A percentile compares a stretch with the other conserved stretches of the same genome.
phyloP scores from a whole-genome alignment of 2,888 invertebrate genomes.

The Drosophila emarginata region DNA sequence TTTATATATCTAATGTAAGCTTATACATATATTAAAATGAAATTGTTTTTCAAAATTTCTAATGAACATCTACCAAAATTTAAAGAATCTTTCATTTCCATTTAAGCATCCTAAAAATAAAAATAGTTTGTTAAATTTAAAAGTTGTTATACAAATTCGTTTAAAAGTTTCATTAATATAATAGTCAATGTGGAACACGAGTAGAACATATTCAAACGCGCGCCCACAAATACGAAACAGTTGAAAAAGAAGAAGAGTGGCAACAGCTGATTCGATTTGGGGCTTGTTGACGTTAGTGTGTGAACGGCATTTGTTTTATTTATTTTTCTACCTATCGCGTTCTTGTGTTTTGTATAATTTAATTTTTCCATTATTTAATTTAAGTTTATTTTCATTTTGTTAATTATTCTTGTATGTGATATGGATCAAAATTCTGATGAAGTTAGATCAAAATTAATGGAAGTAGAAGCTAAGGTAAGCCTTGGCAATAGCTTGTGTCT shows the following conservation, averaged over 20 bases:
- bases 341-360: slow-evolving; percentile 24
- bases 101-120: no score
- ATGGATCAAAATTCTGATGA: slow-evolving; percentile 33
- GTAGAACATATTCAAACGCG: neutral
- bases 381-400: neutral
- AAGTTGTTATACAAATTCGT: no score
- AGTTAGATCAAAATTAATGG: neutral
- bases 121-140: no score
- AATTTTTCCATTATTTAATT: slow-evolving; percentile 22
- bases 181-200: no score
- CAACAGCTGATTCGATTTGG: slow-evolving; percentile 29
- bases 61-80: no score
- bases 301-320: slow-evolving; percentile 29
- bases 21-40: neutral
- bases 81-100: no score
- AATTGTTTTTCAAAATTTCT: neutral
- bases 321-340: slow-evolving; percentile 13
- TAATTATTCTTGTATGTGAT: neutral
- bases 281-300: slow-evolving; percentile 8
- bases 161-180: no score
- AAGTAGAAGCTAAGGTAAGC: slow-evolving; percentile 27
- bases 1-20: no score
- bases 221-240: slow-evolving; percentile 16
- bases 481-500: no score
- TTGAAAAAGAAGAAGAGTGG: slow-evolving; percentile 24